Evolutionary conservation across 2,797 vertebrate genomes (phyloP).

Genomic region (Rousettus madagascariensis): DNA sequence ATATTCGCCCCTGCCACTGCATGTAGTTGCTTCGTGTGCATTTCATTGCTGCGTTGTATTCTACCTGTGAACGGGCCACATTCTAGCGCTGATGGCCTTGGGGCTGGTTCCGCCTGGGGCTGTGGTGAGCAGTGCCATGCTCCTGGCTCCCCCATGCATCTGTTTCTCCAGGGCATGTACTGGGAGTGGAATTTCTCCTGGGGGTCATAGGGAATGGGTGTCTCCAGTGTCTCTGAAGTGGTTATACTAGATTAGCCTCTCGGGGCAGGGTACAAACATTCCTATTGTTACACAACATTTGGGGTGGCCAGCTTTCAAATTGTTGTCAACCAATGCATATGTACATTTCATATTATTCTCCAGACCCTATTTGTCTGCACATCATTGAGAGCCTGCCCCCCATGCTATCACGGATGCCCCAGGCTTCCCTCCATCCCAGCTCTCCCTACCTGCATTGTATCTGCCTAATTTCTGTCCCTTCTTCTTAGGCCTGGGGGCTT

Average conservation of each 20-base stretch:
- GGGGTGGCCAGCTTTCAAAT: not conserved
- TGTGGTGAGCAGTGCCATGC: accelerated
- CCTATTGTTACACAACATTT: not conserved
- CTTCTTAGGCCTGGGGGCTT: not conserved
- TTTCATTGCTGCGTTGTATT: not conserved
- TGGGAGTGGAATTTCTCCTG: not conserved
- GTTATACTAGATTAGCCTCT: not conserved
- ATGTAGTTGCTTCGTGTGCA: not conserved
- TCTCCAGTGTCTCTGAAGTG: not conserved
- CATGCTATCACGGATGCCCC: not conserved
- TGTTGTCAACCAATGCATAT: accelerated
- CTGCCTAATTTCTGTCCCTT: not conserved
- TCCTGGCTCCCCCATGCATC: not conserved
- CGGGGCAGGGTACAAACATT: not conserved
- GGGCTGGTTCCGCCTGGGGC: no score
- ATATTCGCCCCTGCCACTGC: accelerated
- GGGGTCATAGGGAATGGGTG: no score
- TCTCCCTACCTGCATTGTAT: not conserved
- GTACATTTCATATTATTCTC: not conserved
- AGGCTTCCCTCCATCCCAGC: not conserved
- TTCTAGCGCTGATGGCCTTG: accelerated
- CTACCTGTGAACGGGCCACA: not conserved
- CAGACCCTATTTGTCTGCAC: not conserved
- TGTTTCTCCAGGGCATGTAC: not conserved
- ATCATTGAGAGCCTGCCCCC: accelerated